These are phyloP conservation scores for Cherax destructor DNA, from an alignment of 1,140 invertebrate species.

Conservation along the genomic window DNA sequence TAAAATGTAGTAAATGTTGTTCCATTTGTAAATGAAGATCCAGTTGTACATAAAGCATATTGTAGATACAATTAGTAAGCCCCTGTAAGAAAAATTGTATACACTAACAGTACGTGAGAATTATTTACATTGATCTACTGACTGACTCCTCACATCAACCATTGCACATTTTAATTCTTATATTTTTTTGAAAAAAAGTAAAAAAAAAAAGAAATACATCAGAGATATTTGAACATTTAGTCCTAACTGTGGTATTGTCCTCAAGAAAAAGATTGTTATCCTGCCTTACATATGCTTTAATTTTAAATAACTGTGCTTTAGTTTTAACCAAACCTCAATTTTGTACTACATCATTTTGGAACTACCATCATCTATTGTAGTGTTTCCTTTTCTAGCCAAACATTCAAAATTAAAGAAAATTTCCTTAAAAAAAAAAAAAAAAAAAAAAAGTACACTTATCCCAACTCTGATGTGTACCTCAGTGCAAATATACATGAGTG, in stretches of 20 bases:
- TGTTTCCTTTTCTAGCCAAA: not conserved
- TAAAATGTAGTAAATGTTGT: not conserved
- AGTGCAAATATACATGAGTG: too few species aligned
- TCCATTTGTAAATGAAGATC: not conserved
- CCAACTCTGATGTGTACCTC: too few species aligned
- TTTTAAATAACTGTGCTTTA: not conserved
- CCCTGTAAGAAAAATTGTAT: not conserved
- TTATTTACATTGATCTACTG: too few species aligned
- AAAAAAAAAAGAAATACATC: too few species aligned
- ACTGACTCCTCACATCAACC: not conserved
- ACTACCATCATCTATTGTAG: not conserved
- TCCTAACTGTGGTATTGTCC: too few species aligned
- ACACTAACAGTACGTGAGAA: too few species aligned
- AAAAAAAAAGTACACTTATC: not conserved
- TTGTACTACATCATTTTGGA: not conserved
- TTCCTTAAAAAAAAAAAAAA: not conserved
- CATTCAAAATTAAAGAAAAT: not conserved
- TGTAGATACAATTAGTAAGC: not conserved
- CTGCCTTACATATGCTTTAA: too few species aligned
- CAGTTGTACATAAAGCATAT: not conserved
- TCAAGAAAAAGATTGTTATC: too few species aligned
- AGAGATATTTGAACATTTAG: too few species aligned
- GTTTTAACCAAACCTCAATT: not conserved
- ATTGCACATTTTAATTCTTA: not conserved
- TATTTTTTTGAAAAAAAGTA: too few species aligned